phyloP scores from a whole-genome alignment of 2,797 vertebrate species.

The Ciconia nigra region DNA sequence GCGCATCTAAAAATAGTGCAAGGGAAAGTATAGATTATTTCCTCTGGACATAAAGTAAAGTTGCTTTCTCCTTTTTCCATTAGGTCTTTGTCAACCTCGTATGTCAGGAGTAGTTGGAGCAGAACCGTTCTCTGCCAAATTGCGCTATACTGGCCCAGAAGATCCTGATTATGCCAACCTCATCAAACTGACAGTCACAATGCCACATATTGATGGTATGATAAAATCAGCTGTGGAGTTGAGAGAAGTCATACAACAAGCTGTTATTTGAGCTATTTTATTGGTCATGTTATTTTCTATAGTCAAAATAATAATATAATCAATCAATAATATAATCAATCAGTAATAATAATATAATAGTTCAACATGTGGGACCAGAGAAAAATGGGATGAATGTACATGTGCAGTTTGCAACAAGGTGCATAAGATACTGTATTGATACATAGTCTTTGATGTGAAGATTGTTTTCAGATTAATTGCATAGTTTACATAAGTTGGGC shows the following conservation, averaged over 20 bases:
- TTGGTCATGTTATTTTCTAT: not conserved
- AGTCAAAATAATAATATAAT: not conserved
- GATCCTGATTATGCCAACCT: slow-evolving; percentile 87
- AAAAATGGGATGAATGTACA: not conserved
- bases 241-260: not conserved
- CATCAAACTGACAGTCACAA: slow-evolving; percentile 90
- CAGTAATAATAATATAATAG: not conserved
- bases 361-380: not conserved
- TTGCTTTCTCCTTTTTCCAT: slow-evolving; percentile 6
- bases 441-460: not conserved
- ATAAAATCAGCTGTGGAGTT: not conserved
- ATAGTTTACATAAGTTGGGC: not conserved
- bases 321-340: not conserved
- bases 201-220: slow-evolving; percentile 95
- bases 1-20: not conserved
- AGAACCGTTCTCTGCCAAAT: slow-evolving; percentile 93
- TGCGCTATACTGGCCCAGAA: slow-evolving; percentile 89
- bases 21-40: not conserved
- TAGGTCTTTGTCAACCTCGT: slow-evolving; percentile 90
- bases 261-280: not conserved
- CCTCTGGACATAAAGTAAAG: not conserved
- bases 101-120: slow-evolving; percentile 88
- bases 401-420: not conserved
- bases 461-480: not conserved
- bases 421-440: not conserved